Evolutionary conservation across 2,888 invertebrate genomes (phyloP), one percentile per base, ranked within the genome.

Genomic region (Macrophya annulata): DNA sequence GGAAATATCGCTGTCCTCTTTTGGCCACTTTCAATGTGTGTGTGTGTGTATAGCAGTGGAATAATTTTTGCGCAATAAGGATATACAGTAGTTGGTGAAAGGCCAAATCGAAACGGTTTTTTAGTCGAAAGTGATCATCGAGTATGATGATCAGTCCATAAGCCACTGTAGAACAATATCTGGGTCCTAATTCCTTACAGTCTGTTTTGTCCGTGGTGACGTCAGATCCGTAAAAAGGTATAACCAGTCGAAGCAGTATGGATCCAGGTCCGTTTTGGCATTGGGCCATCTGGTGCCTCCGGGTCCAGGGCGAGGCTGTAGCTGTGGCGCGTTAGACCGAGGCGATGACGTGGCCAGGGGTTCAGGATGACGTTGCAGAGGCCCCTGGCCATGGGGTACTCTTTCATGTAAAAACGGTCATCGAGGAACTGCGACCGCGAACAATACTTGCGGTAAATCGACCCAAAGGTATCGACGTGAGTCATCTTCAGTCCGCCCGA

Each of bases 181-280:
- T 17, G 5, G 51, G 17, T 17, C 51, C 51, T 51, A 1, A 51
- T 51, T 51, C 51, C 51, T 51, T 17, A 17, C 1, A 17, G 51
- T 72, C 37, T 48, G 31, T 45, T 48, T 37, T 12, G n/a, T 74
- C 37, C 72, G 48, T n/a, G 68, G 12, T 72, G 72, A 72, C 72
- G 72, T 43, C 17, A 72, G n/a, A 15, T 72, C 72, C 43, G 40
- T 43, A 43, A 84, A 84, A 48, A 21, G 51, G 55, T 37, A 55
- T 59, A 83, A 25, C 17, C 51, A 62, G 21, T 15, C n/a, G n/a
- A 79, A 31, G 43, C 25, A 31, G 72, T 72, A 84, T 72, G 84
- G 84, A 84, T 84, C 84, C 51, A 68, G 55, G 72, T 37, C 71
- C 72, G 48, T 84, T 72, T 74, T 84, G 84, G 84, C 84, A 84